Percentiles rank a stretch among this genome's conserved stretches.
These are phyloP conservation scores for Neoascia interrupta DNA, from an alignment of 2,888 invertebrate genomes.

Conservation along the genomic window DNA sequence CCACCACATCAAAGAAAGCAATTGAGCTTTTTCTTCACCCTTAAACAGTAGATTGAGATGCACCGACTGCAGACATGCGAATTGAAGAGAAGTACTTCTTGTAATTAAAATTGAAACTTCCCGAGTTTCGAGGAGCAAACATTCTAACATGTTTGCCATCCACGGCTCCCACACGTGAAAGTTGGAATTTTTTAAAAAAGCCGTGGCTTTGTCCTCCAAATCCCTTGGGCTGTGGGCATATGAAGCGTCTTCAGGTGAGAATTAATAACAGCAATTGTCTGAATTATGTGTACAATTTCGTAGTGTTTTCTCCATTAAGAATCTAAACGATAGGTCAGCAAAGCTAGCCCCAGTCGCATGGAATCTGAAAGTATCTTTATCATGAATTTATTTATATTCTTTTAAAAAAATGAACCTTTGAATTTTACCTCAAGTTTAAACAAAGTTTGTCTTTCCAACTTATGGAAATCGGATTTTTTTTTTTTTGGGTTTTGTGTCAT, in stretches of 20 bases:
- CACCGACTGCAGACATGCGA: no score
- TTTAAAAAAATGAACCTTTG: no score
- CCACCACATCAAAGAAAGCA: no score
- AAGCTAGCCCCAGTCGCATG: background rate
- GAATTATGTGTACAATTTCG: background rate
- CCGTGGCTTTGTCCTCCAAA: background rate
- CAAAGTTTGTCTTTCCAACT: background rate
- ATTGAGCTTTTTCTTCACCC: no score
- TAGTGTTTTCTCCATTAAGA: no score
- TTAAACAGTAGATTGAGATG: no score
- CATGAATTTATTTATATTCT: no score
- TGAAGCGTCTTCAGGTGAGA: background rate
- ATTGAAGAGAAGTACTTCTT: no score
- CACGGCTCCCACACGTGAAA: background rate
- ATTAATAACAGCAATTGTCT: background rate
- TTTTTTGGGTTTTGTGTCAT: background rate
- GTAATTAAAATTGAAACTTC: slow-evolving; percentile 14
- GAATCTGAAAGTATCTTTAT: background rate
- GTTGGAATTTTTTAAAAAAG: background rate
- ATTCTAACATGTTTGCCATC: slow-evolving; percentile 1
- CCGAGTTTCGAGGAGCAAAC: slow-evolving; percentile 14
- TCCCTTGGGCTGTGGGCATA: background rate
- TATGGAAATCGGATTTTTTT: background rate
- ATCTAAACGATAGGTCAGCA: no score
- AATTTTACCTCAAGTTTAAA: background rate